phyloP scores from a whole-genome alignment of 2,113 vertebrate species.

The Saiga tatarica region DNA sequence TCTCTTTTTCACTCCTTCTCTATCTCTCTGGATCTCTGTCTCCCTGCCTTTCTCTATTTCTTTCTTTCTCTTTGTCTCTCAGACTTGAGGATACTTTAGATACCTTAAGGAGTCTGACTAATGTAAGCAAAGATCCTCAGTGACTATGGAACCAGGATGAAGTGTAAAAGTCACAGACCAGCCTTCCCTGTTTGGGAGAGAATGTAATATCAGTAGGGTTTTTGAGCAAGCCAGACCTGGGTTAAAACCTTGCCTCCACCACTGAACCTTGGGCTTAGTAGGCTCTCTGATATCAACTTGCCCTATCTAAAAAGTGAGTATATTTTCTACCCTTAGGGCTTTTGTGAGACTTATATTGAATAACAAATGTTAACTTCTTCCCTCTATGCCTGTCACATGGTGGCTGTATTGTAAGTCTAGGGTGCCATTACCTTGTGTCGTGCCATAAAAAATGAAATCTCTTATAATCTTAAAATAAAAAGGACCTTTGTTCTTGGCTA shows the following conservation, averaged over 20 bases:
- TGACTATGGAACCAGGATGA: not conserved
- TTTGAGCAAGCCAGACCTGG: not conserved
- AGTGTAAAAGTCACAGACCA: not conserved
- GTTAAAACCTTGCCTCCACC: not conserved
- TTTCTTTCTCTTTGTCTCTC: not conserved
- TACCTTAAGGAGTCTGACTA: not conserved
- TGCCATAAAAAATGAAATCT: not conserved
- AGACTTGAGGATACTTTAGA: not conserved
- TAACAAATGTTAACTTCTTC: not conserved
- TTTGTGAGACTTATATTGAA: constrained; percentile 37
- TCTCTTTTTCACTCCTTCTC: not conserved
- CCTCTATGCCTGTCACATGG: not conserved
- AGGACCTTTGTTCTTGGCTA: not conserved
- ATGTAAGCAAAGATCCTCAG: constrained; percentile 19
- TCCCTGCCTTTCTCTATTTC: not conserved
- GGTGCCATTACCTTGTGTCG: not conserved
- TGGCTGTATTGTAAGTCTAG: not conserved
- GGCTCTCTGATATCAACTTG: not conserved
- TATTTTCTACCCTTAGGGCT: not conserved
- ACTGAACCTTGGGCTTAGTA: not conserved
- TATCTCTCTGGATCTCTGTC: not conserved
- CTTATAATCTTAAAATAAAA: not conserved
- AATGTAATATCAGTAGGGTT: not conserved
- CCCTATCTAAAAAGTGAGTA: not conserved
- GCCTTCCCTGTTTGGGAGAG: not conserved